Evolutionary conservation across 2,113 vertebrate species (phyloP).

Genomic region (Cercopithecus mona): DNA sequence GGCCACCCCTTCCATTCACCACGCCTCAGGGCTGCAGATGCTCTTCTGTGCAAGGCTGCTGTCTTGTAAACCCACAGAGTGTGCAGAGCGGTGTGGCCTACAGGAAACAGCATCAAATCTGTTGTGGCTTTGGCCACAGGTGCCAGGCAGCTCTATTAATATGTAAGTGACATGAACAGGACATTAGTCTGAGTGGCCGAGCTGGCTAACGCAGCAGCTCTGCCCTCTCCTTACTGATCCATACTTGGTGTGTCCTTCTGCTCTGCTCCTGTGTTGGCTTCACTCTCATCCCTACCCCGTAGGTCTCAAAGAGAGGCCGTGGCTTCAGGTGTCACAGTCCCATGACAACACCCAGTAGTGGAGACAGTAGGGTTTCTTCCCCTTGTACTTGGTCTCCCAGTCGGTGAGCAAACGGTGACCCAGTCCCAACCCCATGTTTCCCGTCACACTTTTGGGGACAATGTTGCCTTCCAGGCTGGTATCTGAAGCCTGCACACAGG

Average conservation of each 20-base stretch:
- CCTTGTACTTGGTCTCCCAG: not conserved
- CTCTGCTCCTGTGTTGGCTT: not conserved
- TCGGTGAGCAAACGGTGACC: not conserved
- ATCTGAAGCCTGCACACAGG: not conserved
- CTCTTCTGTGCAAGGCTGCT: not conserved
- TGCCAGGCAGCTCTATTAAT: not conserved
- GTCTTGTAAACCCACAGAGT: not conserved
- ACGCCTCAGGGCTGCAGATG: not conserved
- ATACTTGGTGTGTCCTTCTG: not conserved
- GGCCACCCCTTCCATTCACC: not conserved
- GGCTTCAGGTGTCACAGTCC: not conserved
- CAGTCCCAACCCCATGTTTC: accelerated
- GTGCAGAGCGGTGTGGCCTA: not conserved
- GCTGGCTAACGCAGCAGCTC: not conserved
- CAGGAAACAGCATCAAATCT: not conserved
- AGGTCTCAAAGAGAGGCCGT: not conserved
- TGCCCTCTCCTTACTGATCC: not conserved
- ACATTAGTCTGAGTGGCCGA: accelerated
- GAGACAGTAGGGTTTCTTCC: not conserved
- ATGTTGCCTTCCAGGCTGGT: not conserved
- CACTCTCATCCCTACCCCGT: not conserved
- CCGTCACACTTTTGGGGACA: not conserved
- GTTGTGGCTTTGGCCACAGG: too few relatives aligned
- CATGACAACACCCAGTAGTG: accelerated
- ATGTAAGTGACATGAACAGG: too few relatives aligned